Evolutionary conservation across 2,888 invertebrate species (phyloP).

Genomic region (Chorisops tibialis): DNA sequence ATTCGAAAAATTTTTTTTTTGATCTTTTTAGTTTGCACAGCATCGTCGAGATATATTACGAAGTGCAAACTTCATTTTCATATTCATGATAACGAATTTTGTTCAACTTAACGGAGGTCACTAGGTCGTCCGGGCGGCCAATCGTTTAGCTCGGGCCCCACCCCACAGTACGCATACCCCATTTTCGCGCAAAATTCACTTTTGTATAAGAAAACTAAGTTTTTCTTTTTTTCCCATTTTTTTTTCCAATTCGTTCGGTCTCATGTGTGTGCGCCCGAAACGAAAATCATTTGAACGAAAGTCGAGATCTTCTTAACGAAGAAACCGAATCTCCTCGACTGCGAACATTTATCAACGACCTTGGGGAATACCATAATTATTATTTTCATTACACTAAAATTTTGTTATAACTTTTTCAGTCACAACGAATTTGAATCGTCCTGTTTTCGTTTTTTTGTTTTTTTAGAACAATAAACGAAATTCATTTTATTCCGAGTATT

Average conservation of each 20-base stretch:
- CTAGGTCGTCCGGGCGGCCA: slow-evolving; percentile 50
- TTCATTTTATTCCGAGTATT: neutral
- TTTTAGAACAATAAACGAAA: too few species aligned
- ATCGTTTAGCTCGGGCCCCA: slow-evolving; percentile 31
- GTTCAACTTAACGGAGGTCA: slow-evolving; percentile 44
- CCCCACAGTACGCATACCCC: slow-evolving; percentile 29
- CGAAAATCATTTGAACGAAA: slow-evolving; percentile 14
- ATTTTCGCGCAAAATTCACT: slow-evolving; percentile 25
- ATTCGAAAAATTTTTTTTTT: too few species aligned
- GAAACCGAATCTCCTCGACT: neutral
- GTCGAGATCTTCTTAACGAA: slow-evolving; percentile 3
- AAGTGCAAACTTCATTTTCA: too few species aligned
- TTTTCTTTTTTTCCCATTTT: slow-evolving; percentile 2
- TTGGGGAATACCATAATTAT: slow-evolving; percentile 24
- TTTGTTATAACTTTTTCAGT: slow-evolving; percentile 6
- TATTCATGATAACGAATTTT: too few species aligned
- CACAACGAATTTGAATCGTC: slow-evolving; percentile 26
- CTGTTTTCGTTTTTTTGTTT: too few species aligned
- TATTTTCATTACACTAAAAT: slow-evolving; percentile 7
- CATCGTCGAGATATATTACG: too few species aligned
- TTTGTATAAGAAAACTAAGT: slow-evolving; percentile 11
- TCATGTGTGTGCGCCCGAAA: slow-evolving; percentile 7
- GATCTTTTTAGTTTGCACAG: too few species aligned
- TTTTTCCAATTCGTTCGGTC: slow-evolving; percentile 6
- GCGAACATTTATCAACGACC: slow-evolving; percentile 17